A percentile compares a stretch with the other conserved stretches of the same genome.
phyloP scores from a whole-genome alignment of 2,797 vertebrate species.

The Premnoplex brunnescens region DNA sequence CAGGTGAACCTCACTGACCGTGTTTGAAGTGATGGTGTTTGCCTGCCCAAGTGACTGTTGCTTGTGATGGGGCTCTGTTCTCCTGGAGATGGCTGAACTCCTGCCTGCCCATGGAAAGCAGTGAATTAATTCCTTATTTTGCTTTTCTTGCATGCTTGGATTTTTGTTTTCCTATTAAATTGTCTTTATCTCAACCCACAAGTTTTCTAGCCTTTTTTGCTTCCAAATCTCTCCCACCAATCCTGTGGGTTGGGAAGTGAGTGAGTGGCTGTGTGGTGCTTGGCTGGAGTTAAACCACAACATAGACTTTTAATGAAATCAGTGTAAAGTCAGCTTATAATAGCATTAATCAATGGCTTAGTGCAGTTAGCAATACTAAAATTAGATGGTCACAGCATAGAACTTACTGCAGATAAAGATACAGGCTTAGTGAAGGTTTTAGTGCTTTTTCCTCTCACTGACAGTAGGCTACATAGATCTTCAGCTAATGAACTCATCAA shows the following conservation, averaged over 20 bases:
- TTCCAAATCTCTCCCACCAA: not conserved
- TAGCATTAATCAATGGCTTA: not conserved
- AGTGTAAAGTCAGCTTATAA: not conserved
- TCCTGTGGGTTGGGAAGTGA: not conserved
- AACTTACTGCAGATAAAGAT: not conserved
- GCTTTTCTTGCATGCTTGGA: not conserved
- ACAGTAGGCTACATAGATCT: not conserved
- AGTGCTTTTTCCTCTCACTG: not conserved
- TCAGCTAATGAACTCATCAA: not conserved
- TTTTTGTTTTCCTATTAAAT: not conserved
- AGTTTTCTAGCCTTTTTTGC: not conserved
- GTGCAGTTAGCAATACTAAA: not conserved
- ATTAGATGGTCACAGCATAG: not conserved
- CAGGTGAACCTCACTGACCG: too few relatives aligned
- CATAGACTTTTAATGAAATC: not conserved
- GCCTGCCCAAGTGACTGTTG: not conserved
- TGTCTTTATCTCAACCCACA: not conserved
- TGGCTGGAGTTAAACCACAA: not conserved
- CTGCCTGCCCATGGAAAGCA: not conserved
- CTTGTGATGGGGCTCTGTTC: fast-evolving
- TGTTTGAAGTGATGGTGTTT: not conserved
- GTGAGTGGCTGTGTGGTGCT: not conserved
- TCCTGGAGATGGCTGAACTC: not conserved
- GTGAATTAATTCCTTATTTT: not conserved
- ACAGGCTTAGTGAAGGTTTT: not conserved